Evolutionary conservation across 2,113 vertebrate species (phyloP).

Genomic region (Baryphthengus martii): DNA sequence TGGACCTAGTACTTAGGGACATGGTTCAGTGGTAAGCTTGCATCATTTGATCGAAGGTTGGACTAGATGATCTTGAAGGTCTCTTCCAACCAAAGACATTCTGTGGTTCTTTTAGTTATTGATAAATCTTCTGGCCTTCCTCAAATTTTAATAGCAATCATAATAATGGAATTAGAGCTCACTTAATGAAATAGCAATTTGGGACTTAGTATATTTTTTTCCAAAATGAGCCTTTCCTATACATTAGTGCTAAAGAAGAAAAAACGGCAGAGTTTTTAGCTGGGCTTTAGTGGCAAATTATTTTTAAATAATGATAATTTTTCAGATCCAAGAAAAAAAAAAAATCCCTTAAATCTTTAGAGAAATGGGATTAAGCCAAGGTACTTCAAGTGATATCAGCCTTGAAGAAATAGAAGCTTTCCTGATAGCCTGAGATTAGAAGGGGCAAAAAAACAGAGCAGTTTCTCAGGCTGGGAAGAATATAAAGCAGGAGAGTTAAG

Average conservation of each 20-base stretch:
- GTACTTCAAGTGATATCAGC: slow-evolving; percentile 19
- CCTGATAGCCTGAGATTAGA: slow-evolving; percentile 53
- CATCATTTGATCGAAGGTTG: too few species aligned
- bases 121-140: neutral
- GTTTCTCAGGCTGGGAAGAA: slow-evolving; percentile 4
- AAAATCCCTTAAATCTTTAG: slow-evolving; percentile 27
- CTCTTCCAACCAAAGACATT: too few species aligned
- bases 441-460: slow-evolving; percentile 30
- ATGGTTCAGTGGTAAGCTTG: too few species aligned
- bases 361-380: slow-evolving; percentile 55
- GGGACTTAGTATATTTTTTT: neutral
- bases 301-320: slow-evolving; percentile 28
- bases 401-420: slow-evolving; percentile 33
- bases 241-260: neutral
- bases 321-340: neutral
- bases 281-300: neutral
- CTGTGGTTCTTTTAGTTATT: slow-evolving; percentile 17
- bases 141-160: slow-evolving; percentile 2
- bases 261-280: neutral
- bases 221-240: neutral
- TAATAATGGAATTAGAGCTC: neutral
- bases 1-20: too few species aligned
- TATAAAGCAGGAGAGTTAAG: neutral
- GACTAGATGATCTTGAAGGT: too few species aligned
- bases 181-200: neutral